These are phyloP conservation scores for Stegastes partitus DNA, from an alignment of 2,113 vertebrate species.

Conservation along the genomic window DNA sequence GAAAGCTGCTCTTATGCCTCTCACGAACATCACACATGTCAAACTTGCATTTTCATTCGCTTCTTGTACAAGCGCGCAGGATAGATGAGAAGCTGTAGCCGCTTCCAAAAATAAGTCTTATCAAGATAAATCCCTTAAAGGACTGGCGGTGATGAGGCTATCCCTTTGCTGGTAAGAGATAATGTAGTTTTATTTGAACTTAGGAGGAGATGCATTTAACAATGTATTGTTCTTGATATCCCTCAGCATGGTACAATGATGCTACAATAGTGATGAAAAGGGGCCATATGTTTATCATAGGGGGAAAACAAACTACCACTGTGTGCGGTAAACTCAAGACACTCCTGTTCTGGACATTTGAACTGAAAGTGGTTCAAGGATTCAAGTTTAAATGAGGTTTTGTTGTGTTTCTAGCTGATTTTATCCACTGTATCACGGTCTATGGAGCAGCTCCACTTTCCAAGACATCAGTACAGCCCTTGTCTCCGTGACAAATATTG, in stretches of 20 bases:
- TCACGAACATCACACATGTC: conserved; percentile 63
- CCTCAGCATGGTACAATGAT: not conserved
- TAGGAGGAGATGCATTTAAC: conserved; percentile 16
- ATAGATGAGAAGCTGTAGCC: conserved; percentile 30
- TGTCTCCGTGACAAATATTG: not conserved
- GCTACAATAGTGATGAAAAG: not conserved
- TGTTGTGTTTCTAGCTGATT: conserved; percentile 1
- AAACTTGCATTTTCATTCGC: conserved; percentile 60
- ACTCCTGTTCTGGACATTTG: conserved; percentile 2
- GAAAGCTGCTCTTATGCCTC: conserved; percentile 59
- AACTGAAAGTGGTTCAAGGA: not conserved
- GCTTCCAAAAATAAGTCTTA: conserved; percentile 49
- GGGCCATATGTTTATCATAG: not conserved
- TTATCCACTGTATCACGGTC: conserved; percentile 14
- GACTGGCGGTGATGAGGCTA: conserved; percentile 3
- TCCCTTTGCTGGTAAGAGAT: not conserved
- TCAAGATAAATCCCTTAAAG: conserved; percentile 59
- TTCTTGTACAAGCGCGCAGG: conserved; percentile 5
- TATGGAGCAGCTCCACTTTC: conserved; percentile 8
- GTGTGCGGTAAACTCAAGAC: conserved; percentile 4
- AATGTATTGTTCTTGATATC: not conserved
- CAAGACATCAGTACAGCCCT: not conserved
- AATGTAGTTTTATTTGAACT: conserved; percentile 39
- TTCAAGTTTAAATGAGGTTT: conserved; percentile 35
- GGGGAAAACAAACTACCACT: not conserved